Base-by-base conservation (phyloP, 1,140 invertebrate genomes). In the Triops longicaudatus region DNA sequence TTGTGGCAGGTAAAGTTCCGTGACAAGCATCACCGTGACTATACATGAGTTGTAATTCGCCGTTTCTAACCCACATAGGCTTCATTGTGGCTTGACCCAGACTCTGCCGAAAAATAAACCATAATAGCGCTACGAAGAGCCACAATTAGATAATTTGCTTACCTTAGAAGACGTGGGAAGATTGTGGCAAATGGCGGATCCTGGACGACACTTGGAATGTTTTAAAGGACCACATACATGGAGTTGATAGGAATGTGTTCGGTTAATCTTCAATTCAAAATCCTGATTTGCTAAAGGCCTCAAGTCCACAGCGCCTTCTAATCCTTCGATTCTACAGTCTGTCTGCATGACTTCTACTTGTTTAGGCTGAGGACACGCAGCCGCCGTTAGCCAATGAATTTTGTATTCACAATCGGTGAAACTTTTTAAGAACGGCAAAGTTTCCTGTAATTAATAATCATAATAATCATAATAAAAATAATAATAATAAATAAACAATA, bases 11-110 rank as follows among this genome's bases (percentile, higher is more conserved):
- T 22, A 63, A n/a, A 22, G 50, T 63, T 12, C 50, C 50, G 17
- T 63, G 50, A 63, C 50, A 63, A 63, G 50, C 3, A 22, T 63
- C 50, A 63, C 50, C 50, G 50, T 63, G 50, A 63, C 50, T 63
- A 63, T 63, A 63, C 50, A 63, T 63, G 22, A 63, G 50, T 22
- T 63, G 50, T 63, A 63, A 6, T 63, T 63, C 50, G 4, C 50
- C 50, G 14, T 10, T 22, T 63, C 50, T 17, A 17, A 63, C 50
- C 50, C 50, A 63, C 50, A 63, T 7, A 6, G 50, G 50, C 22
- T 63, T 63, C 50, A 63, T 63, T 5, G 50, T 63, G 5, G 50
- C 50, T 63, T 63, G 50, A 22, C 50, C 50, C 22, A 63, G 50
- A 63, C 50, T 63, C 50, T 63, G 22, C 17, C 17, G 43, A 22